Evolutionary conservation across 2,888 invertebrate species (phyloP).

Genomic region (Nephrotoma guestfalica): DNA sequence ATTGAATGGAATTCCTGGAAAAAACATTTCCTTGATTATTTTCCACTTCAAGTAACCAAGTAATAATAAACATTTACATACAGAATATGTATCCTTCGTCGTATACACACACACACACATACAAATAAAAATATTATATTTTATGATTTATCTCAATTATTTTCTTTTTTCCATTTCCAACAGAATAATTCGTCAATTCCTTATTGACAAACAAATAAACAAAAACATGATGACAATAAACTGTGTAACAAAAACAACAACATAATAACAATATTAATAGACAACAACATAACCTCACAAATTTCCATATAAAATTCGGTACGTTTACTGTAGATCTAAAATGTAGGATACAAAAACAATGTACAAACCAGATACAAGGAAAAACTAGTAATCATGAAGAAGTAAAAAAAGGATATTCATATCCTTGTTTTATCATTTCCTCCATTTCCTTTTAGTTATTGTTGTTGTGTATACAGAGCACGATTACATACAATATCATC

Average conservation of each 20-base stretch:
- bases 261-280: neutral
- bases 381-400: neutral
- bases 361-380: neutral
- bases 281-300: neutral
- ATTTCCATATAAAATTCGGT: neutral
- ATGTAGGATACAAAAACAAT: neutral
- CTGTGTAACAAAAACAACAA: neutral
- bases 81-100: neutral
- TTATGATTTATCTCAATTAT: neutral
- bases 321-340: neutral
- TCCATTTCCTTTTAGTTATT: neutral
- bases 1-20: neutral
- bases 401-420: neutral
- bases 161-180: neutral
- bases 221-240: neutral
- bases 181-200: neutral
- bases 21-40: neutral
- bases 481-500: neutral
- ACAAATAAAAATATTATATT: neutral
- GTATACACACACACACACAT: neutral
- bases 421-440: constrained; percentile 2
- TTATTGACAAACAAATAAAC: neutral
- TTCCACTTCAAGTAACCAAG: neutral
- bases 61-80: neutral
- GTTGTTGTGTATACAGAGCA: neutral